These are phyloP conservation scores for Nephrotoma flavescens DNA, from an alignment of 2,888 invertebrate genomes.

Conservation along the genomic window DNA sequence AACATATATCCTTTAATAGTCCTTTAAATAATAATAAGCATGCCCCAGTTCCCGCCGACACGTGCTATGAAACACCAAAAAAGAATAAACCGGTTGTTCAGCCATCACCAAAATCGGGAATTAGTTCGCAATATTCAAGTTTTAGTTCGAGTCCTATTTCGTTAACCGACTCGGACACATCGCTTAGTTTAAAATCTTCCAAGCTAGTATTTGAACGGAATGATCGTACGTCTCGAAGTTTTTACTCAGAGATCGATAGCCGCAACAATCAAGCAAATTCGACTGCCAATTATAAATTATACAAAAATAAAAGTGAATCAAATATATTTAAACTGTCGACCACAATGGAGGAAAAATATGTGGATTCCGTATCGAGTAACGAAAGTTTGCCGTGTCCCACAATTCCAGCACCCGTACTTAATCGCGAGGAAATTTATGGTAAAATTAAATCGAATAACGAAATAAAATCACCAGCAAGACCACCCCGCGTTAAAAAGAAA, in stretches of 20 bases:
- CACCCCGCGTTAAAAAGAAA: conserved; percentile 22
- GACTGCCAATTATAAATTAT: neutral
- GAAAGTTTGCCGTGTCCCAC: conserved; percentile 24
- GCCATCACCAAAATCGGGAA: conserved; percentile 17
- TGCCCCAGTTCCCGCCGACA: conserved; percentile 20
- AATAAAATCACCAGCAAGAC: conserved; percentile 13
- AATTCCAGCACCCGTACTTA: conserved; percentile 24
- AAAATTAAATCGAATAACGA: conserved; percentile 15
- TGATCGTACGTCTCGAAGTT: conserved; percentile 9
- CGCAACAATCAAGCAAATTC: neutral
- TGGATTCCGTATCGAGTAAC: neutral
- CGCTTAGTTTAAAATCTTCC: neutral
- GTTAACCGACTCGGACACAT: conserved; percentile 4
- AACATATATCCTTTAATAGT: conserved; percentile 27
- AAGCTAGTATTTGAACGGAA: conserved; percentile 6
- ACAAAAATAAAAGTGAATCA: conserved; percentile 5
- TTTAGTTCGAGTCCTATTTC: conserved; percentile 14
- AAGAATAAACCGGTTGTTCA: conserved; percentile 13
- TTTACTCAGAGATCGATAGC: neutral
- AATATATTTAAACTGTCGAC: conserved; percentile 5
- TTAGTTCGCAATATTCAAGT: conserved; percentile 11
- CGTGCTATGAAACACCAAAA: conserved; percentile 26
- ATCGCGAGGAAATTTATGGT: conserved; percentile 19
- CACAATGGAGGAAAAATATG: neutral
- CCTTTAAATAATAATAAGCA: conserved; percentile 23